Conservation (phyloP, 2,888 invertebrate species). For the Drosophila borborema region DNA sequence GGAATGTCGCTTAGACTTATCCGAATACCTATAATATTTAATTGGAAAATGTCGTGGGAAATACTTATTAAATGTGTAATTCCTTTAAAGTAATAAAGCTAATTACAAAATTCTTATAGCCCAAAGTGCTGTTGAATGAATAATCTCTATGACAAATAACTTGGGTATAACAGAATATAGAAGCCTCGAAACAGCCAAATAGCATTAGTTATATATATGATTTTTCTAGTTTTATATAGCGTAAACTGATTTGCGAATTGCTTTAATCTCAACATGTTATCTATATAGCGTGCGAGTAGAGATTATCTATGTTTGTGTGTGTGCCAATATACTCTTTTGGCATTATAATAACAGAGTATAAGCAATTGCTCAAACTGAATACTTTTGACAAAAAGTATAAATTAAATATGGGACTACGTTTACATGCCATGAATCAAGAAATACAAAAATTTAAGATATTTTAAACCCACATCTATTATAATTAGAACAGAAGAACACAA, state of each 20-base stretch:
- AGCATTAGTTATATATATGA: background rate
- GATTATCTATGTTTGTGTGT: background rate
- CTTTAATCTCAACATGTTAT: background rate
- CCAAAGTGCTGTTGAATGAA: constrained; percentile 11
- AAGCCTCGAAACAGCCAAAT: background rate
- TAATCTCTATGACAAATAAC: constrained; percentile 24
- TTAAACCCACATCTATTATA: background rate
- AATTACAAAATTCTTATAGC: constrained; percentile 3
- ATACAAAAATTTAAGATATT: no score
- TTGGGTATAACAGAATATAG: background rate
- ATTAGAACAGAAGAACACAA: background rate
- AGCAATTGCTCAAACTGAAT: background rate
- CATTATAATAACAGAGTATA: background rate
- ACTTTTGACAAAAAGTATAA: background rate
- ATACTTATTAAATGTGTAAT: constrained; percentile 21
- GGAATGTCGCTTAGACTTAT: constrained; percentile 33
- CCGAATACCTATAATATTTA: background rate
- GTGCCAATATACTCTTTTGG: background rate
- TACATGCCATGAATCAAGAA: background rate
- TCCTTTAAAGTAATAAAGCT: constrained; percentile 4
- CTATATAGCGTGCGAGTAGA: background rate
- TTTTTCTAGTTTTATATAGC: background rate
- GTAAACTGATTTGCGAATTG: background rate
- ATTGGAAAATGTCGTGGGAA: constrained; percentile 13
- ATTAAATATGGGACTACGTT: background rate